Percentiles rank a stretch among this genome's conserved stretches.
Evolutionary conservation across 2,113 vertebrate species (phyloP).

Genomic region (Sciurus niger): DNA sequence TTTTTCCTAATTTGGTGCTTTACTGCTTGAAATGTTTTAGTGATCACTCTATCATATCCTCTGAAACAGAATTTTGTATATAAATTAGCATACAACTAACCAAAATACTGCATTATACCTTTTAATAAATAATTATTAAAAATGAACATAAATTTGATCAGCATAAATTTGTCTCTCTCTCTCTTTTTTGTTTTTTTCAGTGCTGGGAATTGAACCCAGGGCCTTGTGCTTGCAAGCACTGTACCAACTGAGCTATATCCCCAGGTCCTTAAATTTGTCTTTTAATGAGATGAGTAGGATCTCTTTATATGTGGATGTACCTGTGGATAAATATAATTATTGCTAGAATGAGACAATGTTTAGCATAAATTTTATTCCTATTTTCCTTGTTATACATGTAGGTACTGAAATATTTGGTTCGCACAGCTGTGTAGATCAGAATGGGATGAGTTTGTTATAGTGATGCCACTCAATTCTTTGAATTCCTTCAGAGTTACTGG

Average conservation of each 20-base stretch:
- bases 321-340: slow-evolving; percentile 55
- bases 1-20: slow-evolving; percentile 18
- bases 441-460: slow-evolving; percentile 40
- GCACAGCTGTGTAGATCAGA: slow-evolving; percentile 31
- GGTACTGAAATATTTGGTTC: slow-evolving; percentile 55
- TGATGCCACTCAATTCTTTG: not conserved
- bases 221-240: no score
- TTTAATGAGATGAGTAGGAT: not conserved
- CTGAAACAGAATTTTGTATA: not conserved
- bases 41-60: not conserved
- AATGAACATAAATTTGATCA: slow-evolving; percentile 33
- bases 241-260: no score
- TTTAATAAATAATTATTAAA: slow-evolving; percentile 34
- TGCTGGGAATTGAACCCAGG: no score
- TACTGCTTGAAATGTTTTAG: slow-evolving; percentile 8
- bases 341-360: slow-evolving; percentile 40
- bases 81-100: not conserved
- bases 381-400: slow-evolving; percentile 9
- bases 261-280: not conserved
- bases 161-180: not conserved
- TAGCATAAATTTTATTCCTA: slow-evolving; percentile 29
- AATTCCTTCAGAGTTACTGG: slow-evolving; percentile 47
- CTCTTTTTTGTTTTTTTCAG: no score
- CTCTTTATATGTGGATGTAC: slow-evolving; percentile 24
- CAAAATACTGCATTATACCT: not conserved